Evolutionary conservation across 1,140 invertebrate genomes (phyloP).

Genomic region (Harlomillsia oculata): DNA sequence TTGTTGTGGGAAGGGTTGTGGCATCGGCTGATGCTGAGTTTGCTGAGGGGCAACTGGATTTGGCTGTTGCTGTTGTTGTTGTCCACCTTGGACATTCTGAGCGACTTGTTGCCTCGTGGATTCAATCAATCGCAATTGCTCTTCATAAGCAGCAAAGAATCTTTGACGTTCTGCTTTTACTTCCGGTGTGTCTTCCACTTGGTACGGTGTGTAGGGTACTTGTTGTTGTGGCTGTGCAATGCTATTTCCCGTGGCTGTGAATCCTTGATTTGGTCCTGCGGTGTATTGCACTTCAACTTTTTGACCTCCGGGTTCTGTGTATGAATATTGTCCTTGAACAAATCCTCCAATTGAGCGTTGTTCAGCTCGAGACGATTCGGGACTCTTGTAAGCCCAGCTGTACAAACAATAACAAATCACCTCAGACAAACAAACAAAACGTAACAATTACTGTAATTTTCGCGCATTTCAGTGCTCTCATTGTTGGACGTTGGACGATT

Average conservation of each 20-base stretch:
- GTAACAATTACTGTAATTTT: too few relatives aligned
- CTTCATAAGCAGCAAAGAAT: conserved; percentile 38
- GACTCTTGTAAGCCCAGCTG: conserved; percentile 25
- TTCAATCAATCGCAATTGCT: conserved; percentile 23
- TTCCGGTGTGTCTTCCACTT: conserved; percentile 39
- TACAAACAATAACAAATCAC: too few relatives aligned
- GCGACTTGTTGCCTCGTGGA: conserved; percentile 1
- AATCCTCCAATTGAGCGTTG: conserved; percentile 37
- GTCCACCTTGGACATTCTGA: background rate
- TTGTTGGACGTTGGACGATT: too few relatives aligned
- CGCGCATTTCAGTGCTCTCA: too few relatives aligned
- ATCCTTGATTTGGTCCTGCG: conserved; percentile 31
- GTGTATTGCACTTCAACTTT: conserved; percentile 37
- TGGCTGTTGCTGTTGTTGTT: conserved; percentile 10
- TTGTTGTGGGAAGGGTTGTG: background rate
- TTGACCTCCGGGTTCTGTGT: conserved; percentile 39
- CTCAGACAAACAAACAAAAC: too few relatives aligned
- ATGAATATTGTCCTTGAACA: conserved; percentile 40
- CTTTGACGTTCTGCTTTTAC: conserved; percentile 38
- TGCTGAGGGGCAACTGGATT: background rate
- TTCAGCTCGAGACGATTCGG: conserved; percentile 23
- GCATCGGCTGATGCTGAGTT: background rate
- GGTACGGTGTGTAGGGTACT: conserved; percentile 22
- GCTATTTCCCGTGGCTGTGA: conserved; percentile 33
- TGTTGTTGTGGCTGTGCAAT: conserved; percentile 18